Evolutionary conservation across 2,113 vertebrate species (phyloP).

Genomic region (Guaruba guarouba): DNA sequence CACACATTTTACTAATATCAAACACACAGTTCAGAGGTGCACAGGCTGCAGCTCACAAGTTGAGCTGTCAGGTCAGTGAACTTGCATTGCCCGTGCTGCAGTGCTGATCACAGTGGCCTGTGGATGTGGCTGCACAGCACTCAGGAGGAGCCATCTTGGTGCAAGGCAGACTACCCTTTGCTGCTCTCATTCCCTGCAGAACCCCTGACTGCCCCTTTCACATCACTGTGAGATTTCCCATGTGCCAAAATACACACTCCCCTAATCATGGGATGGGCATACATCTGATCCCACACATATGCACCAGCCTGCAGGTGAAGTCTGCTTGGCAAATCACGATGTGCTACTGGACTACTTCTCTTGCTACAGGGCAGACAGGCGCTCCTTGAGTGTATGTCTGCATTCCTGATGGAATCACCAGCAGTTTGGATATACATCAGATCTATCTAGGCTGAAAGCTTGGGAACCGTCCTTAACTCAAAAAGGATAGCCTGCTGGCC

Average conservation of each 20-base stretch:
- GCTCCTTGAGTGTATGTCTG: not conserved
- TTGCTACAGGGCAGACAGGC: not conserved
- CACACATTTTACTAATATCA: not conserved
- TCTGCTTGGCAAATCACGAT: not conserved
- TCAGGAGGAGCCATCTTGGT: too few species aligned
- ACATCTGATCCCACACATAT: accelerated
- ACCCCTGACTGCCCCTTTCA: not conserved
- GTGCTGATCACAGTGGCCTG: not conserved
- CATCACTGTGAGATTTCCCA: not conserved
- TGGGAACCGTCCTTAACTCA: not conserved
- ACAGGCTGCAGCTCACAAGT: not conserved
- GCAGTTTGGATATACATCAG: too few species aligned
- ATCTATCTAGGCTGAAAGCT: not conserved
- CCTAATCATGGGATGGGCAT: accelerated
- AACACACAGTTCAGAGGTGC: not conserved
- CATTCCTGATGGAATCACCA: not conserved
- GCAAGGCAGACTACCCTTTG: not conserved
- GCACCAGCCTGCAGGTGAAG: not conserved
- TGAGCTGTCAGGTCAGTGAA: not conserved
- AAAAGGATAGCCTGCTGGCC: not conserved
- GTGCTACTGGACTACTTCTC: not conserved
- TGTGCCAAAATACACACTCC: not conserved
- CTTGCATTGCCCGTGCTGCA: not conserved
- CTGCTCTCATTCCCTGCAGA: not conserved
- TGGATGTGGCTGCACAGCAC: not conserved